Evolutionary conservation across 2,797 vertebrate species (phyloP).

Genomic region (Avahi laniger): DNA sequence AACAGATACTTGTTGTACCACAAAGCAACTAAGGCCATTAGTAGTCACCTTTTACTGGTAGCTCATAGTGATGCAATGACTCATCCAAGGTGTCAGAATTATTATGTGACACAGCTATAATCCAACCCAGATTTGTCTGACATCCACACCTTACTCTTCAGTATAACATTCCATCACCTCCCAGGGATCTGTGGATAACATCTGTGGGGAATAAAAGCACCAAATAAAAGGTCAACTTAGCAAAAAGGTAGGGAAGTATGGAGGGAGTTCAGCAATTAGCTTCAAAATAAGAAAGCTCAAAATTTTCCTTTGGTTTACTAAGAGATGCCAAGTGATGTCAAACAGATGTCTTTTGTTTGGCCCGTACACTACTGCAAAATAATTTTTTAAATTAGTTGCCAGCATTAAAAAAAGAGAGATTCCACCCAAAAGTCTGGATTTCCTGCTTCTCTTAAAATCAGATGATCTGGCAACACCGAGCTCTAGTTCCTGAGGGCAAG

Average conservation of each 20-base stretch:
- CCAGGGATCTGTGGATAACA: neutral
- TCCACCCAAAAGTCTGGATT: neutral
- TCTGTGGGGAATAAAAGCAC: neutral
- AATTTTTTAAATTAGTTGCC: slow-evolving; percentile 37
- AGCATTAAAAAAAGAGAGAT: neutral
- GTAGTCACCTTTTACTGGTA: neutral
- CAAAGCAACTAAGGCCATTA: neutral
- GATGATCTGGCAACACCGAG: neutral
- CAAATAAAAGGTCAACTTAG: neutral
- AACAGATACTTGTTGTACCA: neutral
- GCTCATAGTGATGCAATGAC: neutral
- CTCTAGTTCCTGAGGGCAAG: neutral
- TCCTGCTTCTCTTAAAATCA: neutral
- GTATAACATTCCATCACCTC: neutral
- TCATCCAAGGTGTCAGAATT: slow-evolving; percentile 16
- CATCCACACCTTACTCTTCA: slow-evolving; percentile 5
- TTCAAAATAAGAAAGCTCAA: slow-evolving; percentile 21
- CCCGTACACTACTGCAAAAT: slow-evolving; percentile 36
- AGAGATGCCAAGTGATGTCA: slow-evolving; percentile 16
- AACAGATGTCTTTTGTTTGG: slow-evolving; percentile 49
- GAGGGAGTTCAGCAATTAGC: neutral
- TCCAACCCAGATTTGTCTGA: neutral
- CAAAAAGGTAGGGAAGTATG: neutral
- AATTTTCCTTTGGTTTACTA: slow-evolving; percentile 46
- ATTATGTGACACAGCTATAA: neutral